phyloP scores from a whole-genome alignment of 1,140 invertebrate genomes.

The Adelges cooleyi region DNA sequence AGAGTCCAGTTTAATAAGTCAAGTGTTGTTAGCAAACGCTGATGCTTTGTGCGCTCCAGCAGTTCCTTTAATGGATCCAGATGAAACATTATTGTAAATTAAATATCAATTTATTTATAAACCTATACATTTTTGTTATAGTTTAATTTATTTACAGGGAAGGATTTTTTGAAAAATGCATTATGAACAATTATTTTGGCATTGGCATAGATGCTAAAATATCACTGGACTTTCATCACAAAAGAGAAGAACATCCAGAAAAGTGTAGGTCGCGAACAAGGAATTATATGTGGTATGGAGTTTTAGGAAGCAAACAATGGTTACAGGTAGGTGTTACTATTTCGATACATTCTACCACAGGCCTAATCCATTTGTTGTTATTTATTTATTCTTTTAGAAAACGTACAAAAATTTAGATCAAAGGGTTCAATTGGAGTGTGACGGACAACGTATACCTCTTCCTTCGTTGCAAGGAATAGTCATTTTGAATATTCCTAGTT shows the following conservation, averaged over 20 bases:
- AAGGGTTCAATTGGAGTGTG: constrained; percentile 82
- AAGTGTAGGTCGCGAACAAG: constrained; percentile 88
- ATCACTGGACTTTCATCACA: constrained; percentile 93
- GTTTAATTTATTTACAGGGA: constrained; percentile 45
- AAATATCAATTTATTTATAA: constrained; percentile 35
- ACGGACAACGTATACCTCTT: constrained; percentile 78
- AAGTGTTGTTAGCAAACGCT: constrained; percentile 88
- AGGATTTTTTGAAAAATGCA: constrained; percentile 85
- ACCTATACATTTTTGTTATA: neutral
- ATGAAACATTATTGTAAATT: constrained; percentile 66
- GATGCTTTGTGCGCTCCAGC: constrained; percentile 90
- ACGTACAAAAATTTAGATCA: constrained; percentile 96
- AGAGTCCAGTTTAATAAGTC: constrained; percentile 67
- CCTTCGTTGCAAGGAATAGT: constrained; percentile 93
- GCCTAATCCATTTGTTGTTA: no score
- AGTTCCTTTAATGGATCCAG: constrained; percentile 82
- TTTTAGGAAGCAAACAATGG: constrained; percentile 47
- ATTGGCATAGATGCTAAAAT: constrained; percentile 99
- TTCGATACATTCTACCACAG: no score
- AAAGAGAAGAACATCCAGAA: constrained; percentile 93
- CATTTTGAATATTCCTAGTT: constrained; percentile 92
- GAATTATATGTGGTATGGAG: constrained; percentile 97
- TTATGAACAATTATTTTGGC: constrained; percentile 99
- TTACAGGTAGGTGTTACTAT: constrained; percentile 3
- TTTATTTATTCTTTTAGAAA: constrained; percentile 44